A percentile compares a stretch with the other conserved stretches of the same genome.
phyloP scores from a whole-genome alignment of 2,797 vertebrate species.

The Gymnoscopelus braueri region DNA sequence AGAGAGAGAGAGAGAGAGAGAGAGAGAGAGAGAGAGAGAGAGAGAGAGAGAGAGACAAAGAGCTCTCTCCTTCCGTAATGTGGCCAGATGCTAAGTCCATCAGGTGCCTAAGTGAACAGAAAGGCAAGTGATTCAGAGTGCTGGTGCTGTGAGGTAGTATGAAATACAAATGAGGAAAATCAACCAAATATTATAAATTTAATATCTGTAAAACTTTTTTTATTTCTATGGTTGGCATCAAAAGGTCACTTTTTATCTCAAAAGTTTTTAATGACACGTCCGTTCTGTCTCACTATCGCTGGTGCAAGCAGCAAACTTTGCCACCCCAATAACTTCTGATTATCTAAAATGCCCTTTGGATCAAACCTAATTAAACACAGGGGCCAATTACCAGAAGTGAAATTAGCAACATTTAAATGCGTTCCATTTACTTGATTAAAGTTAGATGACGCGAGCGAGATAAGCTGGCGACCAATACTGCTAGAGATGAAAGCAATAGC shows the following conservation, averaged over 20 bases:
- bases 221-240: too few species aligned
- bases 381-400: slow-evolving; percentile 79
- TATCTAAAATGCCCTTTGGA: slow-evolving; percentile 77
- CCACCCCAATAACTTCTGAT: slow-evolving; percentile 71
- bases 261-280: slow-evolving; percentile 10
- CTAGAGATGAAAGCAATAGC: slow-evolving; percentile 78
- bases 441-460: slow-evolving; percentile 82
- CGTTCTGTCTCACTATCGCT: background rate
- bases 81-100: slow-evolving; percentile 73
- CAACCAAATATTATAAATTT: background rate
- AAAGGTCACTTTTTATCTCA: slow-evolving; percentile 47
- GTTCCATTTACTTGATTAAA: slow-evolving; percentile 87
- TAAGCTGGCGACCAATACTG: slow-evolving; percentile 78
- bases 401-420: slow-evolving; percentile 84
- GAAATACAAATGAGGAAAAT: slow-evolving; percentile 40
- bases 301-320: slow-evolving; percentile 52
- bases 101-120: slow-evolving; percentile 48
- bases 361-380: slow-evolving; percentile 82
- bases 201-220: too few species aligned
- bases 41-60: slow-evolving; percentile 34
- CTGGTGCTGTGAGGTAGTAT: slow-evolving; percentile 22
- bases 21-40: slow-evolving; percentile 4
- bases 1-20: slow-evolving; percentile 22
- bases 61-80: slow-evolving; percentile 37
- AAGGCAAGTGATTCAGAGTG: slow-evolving; percentile 46